Evolutionary conservation across 1,140 invertebrate genomes (phyloP).

Genomic region (Lucilia cuprina): DNA sequence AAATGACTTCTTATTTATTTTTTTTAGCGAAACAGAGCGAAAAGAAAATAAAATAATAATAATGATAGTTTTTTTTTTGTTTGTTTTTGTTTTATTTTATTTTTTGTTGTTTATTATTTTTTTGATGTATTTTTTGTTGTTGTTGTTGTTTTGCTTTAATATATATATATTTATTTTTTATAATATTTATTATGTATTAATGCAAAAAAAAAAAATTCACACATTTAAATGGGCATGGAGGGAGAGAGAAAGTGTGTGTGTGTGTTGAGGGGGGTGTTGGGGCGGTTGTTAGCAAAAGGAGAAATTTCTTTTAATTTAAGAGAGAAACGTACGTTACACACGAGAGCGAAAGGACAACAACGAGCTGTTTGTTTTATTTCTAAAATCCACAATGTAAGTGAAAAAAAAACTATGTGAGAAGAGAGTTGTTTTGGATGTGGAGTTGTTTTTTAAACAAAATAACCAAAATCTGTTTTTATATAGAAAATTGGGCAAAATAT

Average conservation of each 20-base stretch:
- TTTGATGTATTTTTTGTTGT: background rate
- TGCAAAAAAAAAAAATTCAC: conserved; percentile 6
- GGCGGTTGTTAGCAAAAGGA: background rate
- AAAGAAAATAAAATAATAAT: background rate
- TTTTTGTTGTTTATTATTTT: background rate
- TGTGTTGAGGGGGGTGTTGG: too few species aligned
- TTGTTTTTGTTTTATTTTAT: background rate
- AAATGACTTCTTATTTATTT: background rate
- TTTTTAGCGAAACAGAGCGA: background rate
- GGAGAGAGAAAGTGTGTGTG: background rate
- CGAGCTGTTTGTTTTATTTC: background rate
- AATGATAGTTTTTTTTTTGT: background rate
- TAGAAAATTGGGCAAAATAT: background rate
- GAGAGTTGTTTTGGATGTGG: too few species aligned
- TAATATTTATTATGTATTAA: conserved; percentile 18
- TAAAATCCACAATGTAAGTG: too few species aligned
- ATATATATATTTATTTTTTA: conserved; percentile 12
- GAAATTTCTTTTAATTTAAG: background rate
- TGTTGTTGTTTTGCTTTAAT: conserved; percentile 17
- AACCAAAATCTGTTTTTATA: background rate
- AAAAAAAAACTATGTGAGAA: too few species aligned
- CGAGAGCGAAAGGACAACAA: background rate
- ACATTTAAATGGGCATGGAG: conserved; percentile 6
- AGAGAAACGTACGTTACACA: background rate
- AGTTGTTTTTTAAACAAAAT: background rate